Conservation (phyloP, 2,888 invertebrate species). For the Cantharis rufa region DNA sequence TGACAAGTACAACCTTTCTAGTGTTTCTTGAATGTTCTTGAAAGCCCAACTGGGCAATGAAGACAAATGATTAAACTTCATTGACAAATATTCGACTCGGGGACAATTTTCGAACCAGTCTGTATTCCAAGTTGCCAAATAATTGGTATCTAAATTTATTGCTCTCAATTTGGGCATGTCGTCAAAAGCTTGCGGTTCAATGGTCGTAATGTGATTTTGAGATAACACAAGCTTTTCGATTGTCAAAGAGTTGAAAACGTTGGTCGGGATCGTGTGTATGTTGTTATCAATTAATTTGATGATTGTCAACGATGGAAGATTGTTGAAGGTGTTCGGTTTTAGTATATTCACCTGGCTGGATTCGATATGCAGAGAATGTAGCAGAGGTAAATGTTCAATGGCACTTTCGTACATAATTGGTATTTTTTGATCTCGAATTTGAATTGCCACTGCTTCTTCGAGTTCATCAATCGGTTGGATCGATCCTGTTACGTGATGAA, state of each 20-base stretch:
- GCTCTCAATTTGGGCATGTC: conserved; percentile 43
- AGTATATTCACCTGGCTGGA: conserved; percentile 19
- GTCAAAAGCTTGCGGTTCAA: conserved; percentile 37
- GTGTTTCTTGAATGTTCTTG: conserved; percentile 40
- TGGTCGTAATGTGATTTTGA: conserved; percentile 33
- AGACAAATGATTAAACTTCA: conserved; percentile 44
- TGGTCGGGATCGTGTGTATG: conserved; percentile 10
- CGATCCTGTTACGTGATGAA: conserved; percentile 13
- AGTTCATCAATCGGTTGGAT: conserved; percentile 9
- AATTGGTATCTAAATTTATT: conserved; percentile 47
- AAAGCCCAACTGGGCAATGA: conserved; percentile 45
- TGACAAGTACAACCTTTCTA: conserved; percentile 33
- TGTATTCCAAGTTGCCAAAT: conserved; percentile 42
- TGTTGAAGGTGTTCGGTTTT: conserved; percentile 25
- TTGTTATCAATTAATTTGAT: conserved; percentile 18
- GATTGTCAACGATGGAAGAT: conserved; percentile 17
- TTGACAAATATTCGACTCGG: conserved; percentile 39
- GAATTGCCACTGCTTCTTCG: conserved; percentile 20
- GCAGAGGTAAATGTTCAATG: conserved; percentile 33
- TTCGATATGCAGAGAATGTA: conserved; percentile 23
- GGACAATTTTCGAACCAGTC: conserved; percentile 49
- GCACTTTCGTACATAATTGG: conserved; percentile 22
- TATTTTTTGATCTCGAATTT: conserved; percentile 12
- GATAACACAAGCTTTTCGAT: conserved; percentile 31
- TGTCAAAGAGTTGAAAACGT: conserved; percentile 16